Base-by-base conservation (phyloP, 2,797 vertebrate species). In the Neostethus bicornis region DNA sequence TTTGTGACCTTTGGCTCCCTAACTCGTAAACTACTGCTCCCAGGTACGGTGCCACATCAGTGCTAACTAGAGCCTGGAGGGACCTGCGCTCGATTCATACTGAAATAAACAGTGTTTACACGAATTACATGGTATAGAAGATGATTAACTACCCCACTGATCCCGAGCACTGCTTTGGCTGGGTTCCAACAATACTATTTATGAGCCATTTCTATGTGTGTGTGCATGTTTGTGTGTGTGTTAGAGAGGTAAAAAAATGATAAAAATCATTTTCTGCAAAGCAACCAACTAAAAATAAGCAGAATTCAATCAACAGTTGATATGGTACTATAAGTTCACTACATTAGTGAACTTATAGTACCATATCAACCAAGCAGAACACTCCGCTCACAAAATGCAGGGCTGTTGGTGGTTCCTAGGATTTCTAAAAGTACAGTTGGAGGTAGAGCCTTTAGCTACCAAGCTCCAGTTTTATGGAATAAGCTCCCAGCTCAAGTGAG, bases 71-170 rank as follows among this genome's bases (percentile, higher is more conserved):
- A 73, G 83, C 67, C 73, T 56, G 1, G 75, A 65, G 73, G 20
- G 66, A 12, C 3, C 8, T 1, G 7, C 2, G 38, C 70, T 83
- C 72, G 75, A 77, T 67, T 61, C 72, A 75, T 48, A 66, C 54
- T 10, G 49, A 69, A 83, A 81, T 72, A 79, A 77, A 81, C 72
- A 73, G 46, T 79, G 80, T 88, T 86, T 87, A 84, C 77, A 79
- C 68, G 24, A 70, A 84, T 85, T 75, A 79, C 78, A 84, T 57
- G 79, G 76, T 80, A 75, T 70, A 74, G 75, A 62, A 86, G 67
- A 90, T 85, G 81, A 88, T 85, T 84, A 87, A 86, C 70, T 84
- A 84, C 68, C 77, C 54, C 74, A 75, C 80, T 84, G 85, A 86
- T 83, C 78, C 73, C 52, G 5, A 56, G 64, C 75, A 60, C 65